Base-by-base conservation (phyloP, 2,888 invertebrate genomes). In the Lasioglossum leucozonium region DNA sequence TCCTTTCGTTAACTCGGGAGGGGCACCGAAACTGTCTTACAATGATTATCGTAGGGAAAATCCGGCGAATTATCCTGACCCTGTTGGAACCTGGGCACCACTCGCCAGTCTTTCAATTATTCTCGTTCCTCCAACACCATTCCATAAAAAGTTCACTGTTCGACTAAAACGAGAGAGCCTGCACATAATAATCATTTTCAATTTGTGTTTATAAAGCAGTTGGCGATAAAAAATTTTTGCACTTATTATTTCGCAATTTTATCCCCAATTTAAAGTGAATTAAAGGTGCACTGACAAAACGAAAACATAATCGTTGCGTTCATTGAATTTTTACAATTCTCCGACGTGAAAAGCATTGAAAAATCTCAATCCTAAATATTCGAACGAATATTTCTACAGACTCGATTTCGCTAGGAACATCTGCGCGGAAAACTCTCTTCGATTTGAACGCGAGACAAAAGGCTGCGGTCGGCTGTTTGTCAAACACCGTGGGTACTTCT, bases 1-100 rank as follows among this genome's bases (percentile, higher is more conserved):
- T 78, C 83, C 73, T 47, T 77, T 72, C 81, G 74, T 84, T 69
- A 81, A 42, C 51, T 8, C 37, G 40, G 34, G 22, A 16, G 22
- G 34, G 65, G 30, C 6, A 37, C 58, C 26, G 51, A 62, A 62
- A 62, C 26, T 62, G n/a, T 67, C n/a, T 67, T 18, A n/a, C 34
- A 37, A 34, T 22, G 37, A 37, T 67, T 67, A 67, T 67, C 37
- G 34, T 67, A 22, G 22, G 34, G 34, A 40, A 37, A 37, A n/a
- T 67, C 34, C n/a, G 11, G 67, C 4, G 47, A 47, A 37, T 34
- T 37, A 47, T 72, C 42, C 16, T 2, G 26, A 22, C 34, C 34
- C 22, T 65, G 18, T 34, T 22, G 18, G 16, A 18, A 34, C 30
- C 34, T 30, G 30, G 18, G 16, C 65, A 16, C 6, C 65, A 16